Conservation (phyloP, 2,797 vertebrate genomes). For the Mus minutoides region DNA sequence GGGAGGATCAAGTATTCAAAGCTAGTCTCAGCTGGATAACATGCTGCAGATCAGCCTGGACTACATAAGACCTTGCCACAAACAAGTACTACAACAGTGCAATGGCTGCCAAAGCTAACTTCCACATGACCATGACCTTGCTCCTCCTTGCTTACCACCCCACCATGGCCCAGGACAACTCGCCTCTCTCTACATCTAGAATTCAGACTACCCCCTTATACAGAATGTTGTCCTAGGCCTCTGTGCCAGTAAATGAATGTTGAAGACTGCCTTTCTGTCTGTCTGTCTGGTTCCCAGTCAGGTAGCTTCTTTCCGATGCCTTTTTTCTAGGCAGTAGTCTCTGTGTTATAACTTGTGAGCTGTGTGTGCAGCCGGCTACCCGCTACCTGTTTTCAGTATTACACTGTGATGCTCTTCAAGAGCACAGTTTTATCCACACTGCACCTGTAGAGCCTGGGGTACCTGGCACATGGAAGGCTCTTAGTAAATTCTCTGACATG, state of each 20-base stretch:
- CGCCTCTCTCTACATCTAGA: background rate
- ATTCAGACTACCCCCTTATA: background rate
- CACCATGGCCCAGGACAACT: background rate
- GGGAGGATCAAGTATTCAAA: background rate
- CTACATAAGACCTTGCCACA: background rate
- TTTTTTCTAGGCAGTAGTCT: background rate
- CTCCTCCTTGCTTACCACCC: background rate
- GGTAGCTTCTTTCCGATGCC: background rate
- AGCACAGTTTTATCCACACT: constrained; percentile 8
- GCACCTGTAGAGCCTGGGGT: background rate
- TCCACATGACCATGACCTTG: background rate
- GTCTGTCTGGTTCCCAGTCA: background rate
- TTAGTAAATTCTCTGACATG: background rate
- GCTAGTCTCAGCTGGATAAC: background rate
- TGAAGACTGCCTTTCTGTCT: background rate
- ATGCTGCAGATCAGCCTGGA: background rate
- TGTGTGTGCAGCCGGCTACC: background rate
- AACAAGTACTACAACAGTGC: background rate
- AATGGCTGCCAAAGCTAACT: background rate
- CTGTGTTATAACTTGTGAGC: background rate
- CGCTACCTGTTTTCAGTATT: background rate
- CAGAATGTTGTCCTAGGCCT: background rate
- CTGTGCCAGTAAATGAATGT: background rate
- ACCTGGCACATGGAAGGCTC: background rate
- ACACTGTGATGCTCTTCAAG: background rate